A percentile compares a stretch with the other conserved stretches of the same genome.
phyloP scores from a whole-genome alignment of 2,113 vertebrate genomes.

The Taxidea taxus region DNA sequence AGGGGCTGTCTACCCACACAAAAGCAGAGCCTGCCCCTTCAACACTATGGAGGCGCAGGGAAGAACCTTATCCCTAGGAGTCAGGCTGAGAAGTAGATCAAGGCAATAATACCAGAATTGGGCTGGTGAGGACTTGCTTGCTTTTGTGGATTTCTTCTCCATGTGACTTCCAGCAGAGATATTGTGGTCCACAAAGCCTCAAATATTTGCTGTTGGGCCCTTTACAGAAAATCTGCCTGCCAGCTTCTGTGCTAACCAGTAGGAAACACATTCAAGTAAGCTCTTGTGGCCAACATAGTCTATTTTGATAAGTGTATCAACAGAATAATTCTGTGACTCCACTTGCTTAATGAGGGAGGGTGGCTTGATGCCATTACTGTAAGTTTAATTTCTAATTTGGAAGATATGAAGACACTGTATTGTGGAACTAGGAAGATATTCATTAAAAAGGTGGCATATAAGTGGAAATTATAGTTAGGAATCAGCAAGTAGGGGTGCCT shows the following conservation, averaged over 20 bases:
- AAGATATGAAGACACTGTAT: neutral
- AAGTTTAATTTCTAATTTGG: neutral
- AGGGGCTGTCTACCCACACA: neutral
- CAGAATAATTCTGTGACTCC: neutral
- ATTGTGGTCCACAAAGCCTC: neutral
- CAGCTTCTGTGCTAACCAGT: neutral
- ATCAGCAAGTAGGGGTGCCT: neutral
- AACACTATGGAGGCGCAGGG: neutral
- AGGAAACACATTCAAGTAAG: neutral
- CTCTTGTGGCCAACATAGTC: neutral
- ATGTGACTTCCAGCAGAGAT: neutral
- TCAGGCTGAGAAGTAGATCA: neutral
- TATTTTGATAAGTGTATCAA: neutral
- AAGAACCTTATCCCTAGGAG: rapidly evolving
- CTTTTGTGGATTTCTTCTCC: neutral
- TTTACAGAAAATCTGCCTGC: neutral
- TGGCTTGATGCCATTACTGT: neutral
- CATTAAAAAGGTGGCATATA: neutral
- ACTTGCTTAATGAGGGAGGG: neutral
- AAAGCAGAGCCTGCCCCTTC: neutral
- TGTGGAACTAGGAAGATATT: neutral
- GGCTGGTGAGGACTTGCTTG: neutral
- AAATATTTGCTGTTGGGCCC: neutral
- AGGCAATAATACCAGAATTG: neutral
- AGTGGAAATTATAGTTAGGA: neutral